A percentile compares a stretch with the other conserved stretches of the same genome.
Conservation (phyloP, 2,888 invertebrate species). For the Bimastos eiseni region DNA sequence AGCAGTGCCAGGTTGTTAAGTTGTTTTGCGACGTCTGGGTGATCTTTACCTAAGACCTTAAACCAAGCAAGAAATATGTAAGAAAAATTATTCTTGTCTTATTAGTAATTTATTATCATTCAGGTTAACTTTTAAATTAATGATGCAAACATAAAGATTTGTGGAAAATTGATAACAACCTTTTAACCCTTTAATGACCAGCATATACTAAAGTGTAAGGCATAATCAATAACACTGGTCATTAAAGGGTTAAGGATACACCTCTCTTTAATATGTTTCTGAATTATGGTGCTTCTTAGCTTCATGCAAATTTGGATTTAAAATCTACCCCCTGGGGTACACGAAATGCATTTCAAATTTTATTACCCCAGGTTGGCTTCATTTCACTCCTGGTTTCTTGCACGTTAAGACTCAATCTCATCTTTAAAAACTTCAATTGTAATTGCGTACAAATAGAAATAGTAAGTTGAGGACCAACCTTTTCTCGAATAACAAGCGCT, state of each 20-base stretch:
- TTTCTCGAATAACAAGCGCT: slow-evolving; percentile 26
- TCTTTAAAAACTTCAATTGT: background rate
- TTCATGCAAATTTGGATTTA: too few species aligned
- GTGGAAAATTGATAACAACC: background rate
- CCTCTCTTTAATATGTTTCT: background rate
- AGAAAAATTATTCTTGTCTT: background rate
- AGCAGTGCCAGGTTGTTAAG: slow-evolving; percentile 95
- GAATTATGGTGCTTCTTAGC: background rate
- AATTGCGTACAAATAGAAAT: background rate
- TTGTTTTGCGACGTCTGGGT: slow-evolving; percentile 99
- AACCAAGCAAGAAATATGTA: slow-evolving; percentile 26
- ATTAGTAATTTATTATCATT: background rate
- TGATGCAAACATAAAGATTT: background rate
- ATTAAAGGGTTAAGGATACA: too few species aligned
- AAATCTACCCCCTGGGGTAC: background rate
- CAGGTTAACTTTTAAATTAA: background rate
- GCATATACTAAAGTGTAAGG: too few species aligned
- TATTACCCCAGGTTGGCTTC: background rate
- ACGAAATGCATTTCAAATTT: background rate
- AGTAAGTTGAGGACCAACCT: background rate
- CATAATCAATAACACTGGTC: too few species aligned
- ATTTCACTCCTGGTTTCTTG: background rate
- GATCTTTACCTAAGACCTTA: slow-evolving; percentile 88
- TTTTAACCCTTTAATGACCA: too few species aligned
- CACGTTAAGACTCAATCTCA: background rate